Evolutionary conservation across 1,140 invertebrate genomes (phyloP).

Genomic region (Phymorhynchus buccinoides): DNA sequence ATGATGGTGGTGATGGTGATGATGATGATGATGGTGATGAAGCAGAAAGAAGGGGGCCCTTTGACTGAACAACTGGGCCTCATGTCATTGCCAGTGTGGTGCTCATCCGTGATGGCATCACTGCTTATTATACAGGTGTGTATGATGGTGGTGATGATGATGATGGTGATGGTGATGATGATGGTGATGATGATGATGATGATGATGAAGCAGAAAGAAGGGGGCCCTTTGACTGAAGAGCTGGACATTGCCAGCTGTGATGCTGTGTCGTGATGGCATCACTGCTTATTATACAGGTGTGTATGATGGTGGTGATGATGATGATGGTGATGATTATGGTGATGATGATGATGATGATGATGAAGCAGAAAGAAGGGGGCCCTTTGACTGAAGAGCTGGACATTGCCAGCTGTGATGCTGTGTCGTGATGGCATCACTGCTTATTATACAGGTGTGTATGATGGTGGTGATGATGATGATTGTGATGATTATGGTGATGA

Average conservation of each 20-base stretch:
- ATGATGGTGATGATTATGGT: no score
- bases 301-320: neutral
- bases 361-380: no score
- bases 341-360: no score
- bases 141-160: neutral
- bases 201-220: no score
- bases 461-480: no score
- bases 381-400: no score
- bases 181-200: no score
- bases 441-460: conserved; percentile 8
- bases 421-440: neutral
- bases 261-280: neutral
- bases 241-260: no score
- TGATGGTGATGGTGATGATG: neutral
- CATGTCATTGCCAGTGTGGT: neutral
- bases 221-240: no score
- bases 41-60: neutral
- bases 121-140: neutral
- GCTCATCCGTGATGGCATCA: neutral
- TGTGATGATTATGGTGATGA: no score
- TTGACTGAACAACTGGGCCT: conserved; percentile 11
- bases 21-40: no score
- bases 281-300: conserved; percentile 1
- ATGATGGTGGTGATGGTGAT: no score
- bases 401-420: neutral